A percentile compares a stretch with the other conserved stretches of the same genome.
phyloP scores from a whole-genome alignment of 2,797 vertebrate species.

The Carapus acus region DNA sequence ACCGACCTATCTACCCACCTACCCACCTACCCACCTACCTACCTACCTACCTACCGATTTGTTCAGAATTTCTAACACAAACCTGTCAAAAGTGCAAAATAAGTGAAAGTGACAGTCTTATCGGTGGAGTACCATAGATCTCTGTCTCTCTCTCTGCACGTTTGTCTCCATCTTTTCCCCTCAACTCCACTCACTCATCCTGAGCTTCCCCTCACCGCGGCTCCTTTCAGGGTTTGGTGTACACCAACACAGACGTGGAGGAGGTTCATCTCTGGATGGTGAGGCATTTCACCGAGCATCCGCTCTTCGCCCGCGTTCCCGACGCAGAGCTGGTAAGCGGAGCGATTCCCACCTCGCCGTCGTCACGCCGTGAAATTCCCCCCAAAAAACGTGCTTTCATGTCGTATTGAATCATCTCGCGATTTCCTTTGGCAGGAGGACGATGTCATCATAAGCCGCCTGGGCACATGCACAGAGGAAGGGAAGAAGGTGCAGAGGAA shows the following conservation, averaged over 20 bases:
- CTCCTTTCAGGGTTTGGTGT: slow-evolving; percentile 80
- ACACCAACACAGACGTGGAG: slow-evolving; percentile 87
- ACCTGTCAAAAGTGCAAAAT: too few relatives aligned
- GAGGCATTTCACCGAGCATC: slow-evolving; percentile 84
- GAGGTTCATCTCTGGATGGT: slow-evolving; percentile 90
- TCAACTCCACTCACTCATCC: slow-evolving; percentile 8
- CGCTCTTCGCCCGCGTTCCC: slow-evolving; percentile 77
- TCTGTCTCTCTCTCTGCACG: too few relatives aligned
- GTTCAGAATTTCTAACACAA: too few relatives aligned
- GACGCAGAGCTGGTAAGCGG: slow-evolving; percentile 83
- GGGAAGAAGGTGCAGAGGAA: slow-evolving; percentile 90
- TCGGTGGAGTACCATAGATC: too few relatives aligned
- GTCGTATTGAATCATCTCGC: background rate
- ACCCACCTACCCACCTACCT: too few relatives aligned
- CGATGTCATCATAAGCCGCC: slow-evolving; percentile 75
- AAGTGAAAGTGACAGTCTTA: too few relatives aligned
- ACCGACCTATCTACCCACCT: too few relatives aligned
- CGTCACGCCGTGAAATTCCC: too few relatives aligned
- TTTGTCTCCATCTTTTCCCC: background rate
- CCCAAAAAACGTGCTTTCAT: too few relatives aligned
- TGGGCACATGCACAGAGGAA: slow-evolving; percentile 86
- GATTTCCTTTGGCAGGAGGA: slow-evolving; percentile 62
- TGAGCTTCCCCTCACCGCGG: slow-evolving; percentile 20
- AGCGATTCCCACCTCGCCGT: too few relatives aligned
- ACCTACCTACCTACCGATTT: too few relatives aligned